Percentiles rank a stretch among this genome's conserved stretches.
These are phyloP conservation scores for Brachyalestes nurse DNA, from an alignment of 2,797 vertebrate genomes.

Conservation along the genomic window DNA sequence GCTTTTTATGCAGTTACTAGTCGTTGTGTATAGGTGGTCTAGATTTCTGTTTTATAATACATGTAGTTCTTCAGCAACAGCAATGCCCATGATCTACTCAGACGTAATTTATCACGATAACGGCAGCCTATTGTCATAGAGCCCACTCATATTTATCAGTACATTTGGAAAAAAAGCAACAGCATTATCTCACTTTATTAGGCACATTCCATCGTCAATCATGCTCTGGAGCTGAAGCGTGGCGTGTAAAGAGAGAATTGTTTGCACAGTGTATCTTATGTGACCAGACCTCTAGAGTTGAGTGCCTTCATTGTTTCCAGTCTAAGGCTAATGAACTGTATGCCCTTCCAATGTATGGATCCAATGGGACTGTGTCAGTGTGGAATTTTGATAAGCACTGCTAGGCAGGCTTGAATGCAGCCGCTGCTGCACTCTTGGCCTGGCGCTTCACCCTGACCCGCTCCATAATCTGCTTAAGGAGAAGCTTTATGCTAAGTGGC, in stretches of 20 bases:
- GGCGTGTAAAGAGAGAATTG: conserved; percentile 33
- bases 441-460: conserved; percentile 59
- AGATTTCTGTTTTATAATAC: neutral
- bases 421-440: conserved; percentile 18
- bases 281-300: conserved; percentile 44
- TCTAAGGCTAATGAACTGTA: conserved; percentile 68
- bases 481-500: conserved; percentile 75
- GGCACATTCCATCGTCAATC: conserved; percentile 33
- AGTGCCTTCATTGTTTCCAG: conserved; percentile 52
- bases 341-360: conserved; percentile 65
- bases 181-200: conserved; percentile 36
- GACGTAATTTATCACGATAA: neutral
- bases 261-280: conserved; percentile 42
- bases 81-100: neutral
- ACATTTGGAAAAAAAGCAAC: conserved; percentile 11
- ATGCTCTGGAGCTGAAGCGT: conserved; percentile 42
- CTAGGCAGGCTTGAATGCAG: conserved; percentile 49
- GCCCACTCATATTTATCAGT: neutral
- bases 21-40: neutral
- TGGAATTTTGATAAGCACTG: conserved; percentile 62
- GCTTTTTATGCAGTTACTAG: too few relatives aligned
- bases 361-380: conserved; percentile 64
- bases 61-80: neutral
- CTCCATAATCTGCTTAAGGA: conserved; percentile 75
- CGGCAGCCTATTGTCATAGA: neutral